A percentile compares a stretch with the other conserved stretches of the same genome.
Evolutionary conservation across 2,113 vertebrate genomes (phyloP).

Genomic region (Neolamprologus hecqui): DNA sequence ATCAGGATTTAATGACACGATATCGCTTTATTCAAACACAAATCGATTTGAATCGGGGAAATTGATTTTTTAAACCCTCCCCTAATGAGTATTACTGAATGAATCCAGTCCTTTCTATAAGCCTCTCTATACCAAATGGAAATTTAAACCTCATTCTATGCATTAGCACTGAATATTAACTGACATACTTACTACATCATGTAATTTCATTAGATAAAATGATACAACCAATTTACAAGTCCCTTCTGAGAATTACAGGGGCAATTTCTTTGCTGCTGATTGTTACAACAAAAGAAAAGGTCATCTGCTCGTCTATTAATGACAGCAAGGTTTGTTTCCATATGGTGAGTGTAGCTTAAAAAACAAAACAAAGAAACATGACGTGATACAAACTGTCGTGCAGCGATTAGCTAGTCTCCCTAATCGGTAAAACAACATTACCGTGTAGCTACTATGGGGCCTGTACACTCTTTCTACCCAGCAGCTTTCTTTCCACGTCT

Average conservation of each 20-base stretch:
- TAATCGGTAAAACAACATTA: background rate
- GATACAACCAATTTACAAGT: background rate
- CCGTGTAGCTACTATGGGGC: conserved; percentile 47
- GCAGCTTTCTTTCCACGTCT: background rate
- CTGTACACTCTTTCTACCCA: conserved; percentile 31
- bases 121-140: background rate
- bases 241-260: background rate
- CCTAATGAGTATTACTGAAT: background rate
- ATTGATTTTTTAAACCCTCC: background rate
- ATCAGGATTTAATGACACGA: background rate
- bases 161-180: background rate
- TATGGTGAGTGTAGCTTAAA: background rate
- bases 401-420: background rate
- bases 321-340: background rate
- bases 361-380: background rate
- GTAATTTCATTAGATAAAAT: background rate
- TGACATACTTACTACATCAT: background rate
- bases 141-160: background rate
- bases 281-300: background rate
- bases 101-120: background rate
- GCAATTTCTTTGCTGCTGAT: background rate
- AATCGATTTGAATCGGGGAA: background rate
- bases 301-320: background rate
- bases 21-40: background rate
- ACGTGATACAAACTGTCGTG: background rate